Evolutionary conservation across 1,140 invertebrate genomes (phyloP), one percentile per base, ranked within the genome.

Genomic region (Gonatopus flavifemur): DNA sequence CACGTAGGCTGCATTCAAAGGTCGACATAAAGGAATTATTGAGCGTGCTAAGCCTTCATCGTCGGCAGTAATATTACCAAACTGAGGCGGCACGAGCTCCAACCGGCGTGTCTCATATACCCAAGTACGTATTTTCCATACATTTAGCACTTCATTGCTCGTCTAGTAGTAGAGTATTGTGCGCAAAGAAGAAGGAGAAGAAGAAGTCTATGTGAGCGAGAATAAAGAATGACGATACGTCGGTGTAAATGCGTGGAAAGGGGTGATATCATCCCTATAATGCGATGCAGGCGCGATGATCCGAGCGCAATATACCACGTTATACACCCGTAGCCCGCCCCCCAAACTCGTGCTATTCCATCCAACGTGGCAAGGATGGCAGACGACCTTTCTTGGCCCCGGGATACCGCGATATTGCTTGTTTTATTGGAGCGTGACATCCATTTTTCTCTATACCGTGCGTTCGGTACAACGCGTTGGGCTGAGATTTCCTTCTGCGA

Each of bases 181-280:
- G 30, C 4, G 31, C 18, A 25, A 44, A 41, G 43, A 59, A 60
- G 57, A 59, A 59, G 52, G 41, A 54, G 38, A 46, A 42, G 33
- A 37, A 59, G 40, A 52, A 37, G 41, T 35, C 24, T 13, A n/a
- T n/a, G n/a, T n/a, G n/a, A n/a, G n/a, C n/a, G n/a, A n/a, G 25
- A 28, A 28, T 7, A 7, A 7, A 28, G 12, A 28, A 28, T 28
- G 25, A 28, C 25, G 25, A 28, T n/a, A n/a, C n/a, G n/a, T n/a
- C n/a, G 15, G 33, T 42, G 55, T 52, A 52, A 51, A 37, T 28
- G 59, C 53, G 55, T 52, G 55, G 57, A 72, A 71, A 64, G 70
- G 67, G 70, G 72, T 68, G 72, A 75, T 72, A 74, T 70, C 69
- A 68, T 70, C 68, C 65, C 63, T 38, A 55, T 69, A 69, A 72